Conservation (phyloP, 2,888 invertebrate species). For the Zaprionus lineosus region DNA sequence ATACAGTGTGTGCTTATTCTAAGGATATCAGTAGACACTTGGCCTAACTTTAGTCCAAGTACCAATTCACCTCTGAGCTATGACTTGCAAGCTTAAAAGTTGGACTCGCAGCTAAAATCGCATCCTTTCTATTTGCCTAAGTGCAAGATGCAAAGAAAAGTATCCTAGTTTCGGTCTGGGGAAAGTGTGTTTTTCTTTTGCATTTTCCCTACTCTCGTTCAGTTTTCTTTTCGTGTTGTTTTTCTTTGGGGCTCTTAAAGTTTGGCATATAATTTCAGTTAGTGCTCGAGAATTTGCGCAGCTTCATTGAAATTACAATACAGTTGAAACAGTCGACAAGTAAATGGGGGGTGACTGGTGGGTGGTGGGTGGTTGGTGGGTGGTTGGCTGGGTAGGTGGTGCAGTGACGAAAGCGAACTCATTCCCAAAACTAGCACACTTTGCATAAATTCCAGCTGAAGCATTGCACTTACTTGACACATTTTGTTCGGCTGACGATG, state of each 20-base stretch:
- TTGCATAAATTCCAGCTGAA: conserved; percentile 70
- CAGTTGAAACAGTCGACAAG: conserved; percentile 32
- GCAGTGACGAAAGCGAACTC: background rate
- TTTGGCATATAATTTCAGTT: conserved; percentile 32
- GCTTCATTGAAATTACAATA: conserved; percentile 53
- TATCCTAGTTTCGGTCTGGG: background rate
- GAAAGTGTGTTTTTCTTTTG: background rate
- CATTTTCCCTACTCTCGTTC: background rate
- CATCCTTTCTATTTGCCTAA: no score
- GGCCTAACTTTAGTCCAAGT: no score
- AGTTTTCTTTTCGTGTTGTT: background rate
- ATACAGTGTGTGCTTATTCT: no score
- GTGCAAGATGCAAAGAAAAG: no score
- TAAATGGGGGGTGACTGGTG: no score
- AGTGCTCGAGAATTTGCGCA: conserved; percentile 32
- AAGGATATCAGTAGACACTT: no score
- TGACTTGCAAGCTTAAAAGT: no score
- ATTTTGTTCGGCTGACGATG: conserved; percentile 56
- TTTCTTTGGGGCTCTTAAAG: conserved; percentile 7
- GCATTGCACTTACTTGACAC: conserved; percentile 73
- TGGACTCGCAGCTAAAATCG: no score
- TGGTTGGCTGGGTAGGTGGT: no score
- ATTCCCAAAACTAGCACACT: conserved; percentile 55
- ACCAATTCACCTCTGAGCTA: no score
- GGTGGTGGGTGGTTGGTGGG: no score